These are phyloP conservation scores for Asteroscopus sphinx DNA, from an alignment of 2,888 invertebrate species.

Conservation along the genomic window DNA sequence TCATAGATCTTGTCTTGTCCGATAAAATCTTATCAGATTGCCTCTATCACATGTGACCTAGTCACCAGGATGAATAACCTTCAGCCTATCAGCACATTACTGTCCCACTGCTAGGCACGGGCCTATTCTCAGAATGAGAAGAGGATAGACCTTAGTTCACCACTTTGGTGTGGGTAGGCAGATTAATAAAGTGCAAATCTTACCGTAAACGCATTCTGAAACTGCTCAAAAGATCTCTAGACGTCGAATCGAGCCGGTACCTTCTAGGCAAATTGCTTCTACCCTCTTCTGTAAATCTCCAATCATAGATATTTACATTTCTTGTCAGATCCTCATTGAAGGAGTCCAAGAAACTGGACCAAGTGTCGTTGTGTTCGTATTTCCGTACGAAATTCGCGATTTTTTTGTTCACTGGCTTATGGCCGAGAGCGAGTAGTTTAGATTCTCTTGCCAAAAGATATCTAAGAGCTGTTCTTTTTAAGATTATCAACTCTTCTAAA, in stretches of 20 bases:
- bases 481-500: slow-evolving; percentile 77
- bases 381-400: slow-evolving; percentile 75
- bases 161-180: too few species aligned
- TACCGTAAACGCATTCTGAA: slow-evolving; percentile 61
- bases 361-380: slow-evolving; percentile 70
- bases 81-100: too few species aligned
- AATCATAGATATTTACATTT: slow-evolving; percentile 76
- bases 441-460: slow-evolving; percentile 79
- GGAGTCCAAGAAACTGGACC: slow-evolving; percentile 75
- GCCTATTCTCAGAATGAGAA: too few species aligned
- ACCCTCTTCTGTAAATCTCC: slow-evolving; percentile 58
- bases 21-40: too few species aligned
- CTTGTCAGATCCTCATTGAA: slow-evolving; percentile 80
- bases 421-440: slow-evolving; percentile 73
- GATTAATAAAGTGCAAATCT: too few species aligned
- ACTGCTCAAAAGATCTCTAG: slow-evolving; percentile 59
- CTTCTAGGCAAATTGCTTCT: slow-evolving; percentile 49
- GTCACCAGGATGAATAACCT: too few species aligned
- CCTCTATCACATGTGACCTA: not conserved
- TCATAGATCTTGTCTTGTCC: too few species aligned
- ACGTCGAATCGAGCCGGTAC: slow-evolving; percentile 64
- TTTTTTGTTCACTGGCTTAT: slow-evolving; percentile 80
- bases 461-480: slow-evolving; percentile 74
- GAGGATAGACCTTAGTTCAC: too few species aligned
- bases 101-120: too few species aligned